phyloP scores from a whole-genome alignment of 2,113 vertebrate genomes.

The Hippolais icterina region DNA sequence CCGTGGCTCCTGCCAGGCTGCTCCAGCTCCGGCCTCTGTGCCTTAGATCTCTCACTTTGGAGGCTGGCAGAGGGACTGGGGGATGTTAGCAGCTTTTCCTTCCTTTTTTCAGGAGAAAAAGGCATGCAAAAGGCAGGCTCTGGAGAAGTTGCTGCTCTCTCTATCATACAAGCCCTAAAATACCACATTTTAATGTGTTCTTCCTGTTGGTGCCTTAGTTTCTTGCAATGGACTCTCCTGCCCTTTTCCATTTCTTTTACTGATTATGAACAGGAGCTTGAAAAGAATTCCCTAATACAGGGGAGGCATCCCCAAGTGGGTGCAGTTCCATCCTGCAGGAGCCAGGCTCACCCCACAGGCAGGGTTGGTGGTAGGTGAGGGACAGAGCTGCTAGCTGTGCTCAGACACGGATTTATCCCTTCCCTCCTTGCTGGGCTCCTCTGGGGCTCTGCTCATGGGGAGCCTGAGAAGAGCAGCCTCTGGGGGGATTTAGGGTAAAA shows the following conservation, averaged over 20 bases:
- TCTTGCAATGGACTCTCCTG: background rate
- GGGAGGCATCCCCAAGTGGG: background rate
- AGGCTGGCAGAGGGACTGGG: background rate
- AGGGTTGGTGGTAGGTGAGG: background rate
- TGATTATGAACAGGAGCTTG: background rate
- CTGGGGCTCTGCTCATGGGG: background rate
- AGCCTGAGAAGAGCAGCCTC: background rate
- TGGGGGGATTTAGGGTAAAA: background rate
- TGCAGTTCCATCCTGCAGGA: background rate
- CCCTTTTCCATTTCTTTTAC: background rate
- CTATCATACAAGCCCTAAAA: background rate
- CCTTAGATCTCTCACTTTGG: background rate
- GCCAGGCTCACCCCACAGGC: background rate
- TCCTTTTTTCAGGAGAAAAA: background rate
- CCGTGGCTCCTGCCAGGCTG: background rate
- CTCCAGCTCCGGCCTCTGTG: background rate
- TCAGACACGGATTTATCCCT: background rate
- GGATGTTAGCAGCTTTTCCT: background rate
- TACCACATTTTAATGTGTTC: background rate
- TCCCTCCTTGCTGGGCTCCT: background rate
- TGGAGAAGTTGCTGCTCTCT: background rate
- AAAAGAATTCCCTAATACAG: background rate
- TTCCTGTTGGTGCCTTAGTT: background rate
- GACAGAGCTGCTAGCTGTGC: background rate
- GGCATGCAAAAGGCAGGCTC: background rate